Evolutionary conservation across 2,113 vertebrate species (phyloP).

Genomic region (Leptosomus discolor): DNA sequence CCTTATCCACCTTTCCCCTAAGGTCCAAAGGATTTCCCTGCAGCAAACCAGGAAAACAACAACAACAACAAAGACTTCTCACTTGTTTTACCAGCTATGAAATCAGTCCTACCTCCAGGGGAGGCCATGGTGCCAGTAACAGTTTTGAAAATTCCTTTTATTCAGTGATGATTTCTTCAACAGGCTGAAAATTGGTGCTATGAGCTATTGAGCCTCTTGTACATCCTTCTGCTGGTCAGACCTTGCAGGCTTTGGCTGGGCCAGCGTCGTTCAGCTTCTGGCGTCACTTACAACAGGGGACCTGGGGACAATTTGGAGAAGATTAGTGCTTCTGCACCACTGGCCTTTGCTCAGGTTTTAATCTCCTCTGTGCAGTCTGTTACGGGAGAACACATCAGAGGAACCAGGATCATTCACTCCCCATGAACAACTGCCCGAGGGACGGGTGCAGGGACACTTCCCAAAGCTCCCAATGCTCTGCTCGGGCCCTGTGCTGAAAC

Average conservation of each 20-base stretch:
- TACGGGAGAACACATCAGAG: not conserved
- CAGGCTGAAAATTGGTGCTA: not conserved
- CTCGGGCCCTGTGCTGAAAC: not conserved
- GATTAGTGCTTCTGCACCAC: not conserved
- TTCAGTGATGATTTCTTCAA: not conserved
- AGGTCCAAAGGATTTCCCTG: not conserved
- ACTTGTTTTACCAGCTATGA: not conserved
- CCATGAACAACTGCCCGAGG: not conserved
- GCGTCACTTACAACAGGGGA: not conserved
- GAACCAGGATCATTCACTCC: not conserved
- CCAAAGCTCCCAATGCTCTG: not conserved
- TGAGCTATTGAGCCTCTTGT: not conserved
- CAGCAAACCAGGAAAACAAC: not conserved
- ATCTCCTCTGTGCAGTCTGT: not conserved
- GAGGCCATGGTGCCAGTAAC: not conserved
- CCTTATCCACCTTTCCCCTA: not conserved
- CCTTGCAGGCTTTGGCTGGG: not conserved
- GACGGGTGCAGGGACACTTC: not conserved
- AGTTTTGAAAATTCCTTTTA: not conserved
- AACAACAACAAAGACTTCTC: not conserved
- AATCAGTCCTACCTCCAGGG: slow-evolving; percentile 11
- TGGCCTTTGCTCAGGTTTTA: not conserved
- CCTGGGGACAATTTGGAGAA: not conserved
- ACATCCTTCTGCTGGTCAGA: not conserved
- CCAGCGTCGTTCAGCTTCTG: not conserved